Percentiles rank a stretch among this genome's conserved stretches.
These are phyloP conservation scores for Oreochromis grahami DNA, from an alignment of 2,797 vertebrate species.

Conservation along the genomic window DNA sequence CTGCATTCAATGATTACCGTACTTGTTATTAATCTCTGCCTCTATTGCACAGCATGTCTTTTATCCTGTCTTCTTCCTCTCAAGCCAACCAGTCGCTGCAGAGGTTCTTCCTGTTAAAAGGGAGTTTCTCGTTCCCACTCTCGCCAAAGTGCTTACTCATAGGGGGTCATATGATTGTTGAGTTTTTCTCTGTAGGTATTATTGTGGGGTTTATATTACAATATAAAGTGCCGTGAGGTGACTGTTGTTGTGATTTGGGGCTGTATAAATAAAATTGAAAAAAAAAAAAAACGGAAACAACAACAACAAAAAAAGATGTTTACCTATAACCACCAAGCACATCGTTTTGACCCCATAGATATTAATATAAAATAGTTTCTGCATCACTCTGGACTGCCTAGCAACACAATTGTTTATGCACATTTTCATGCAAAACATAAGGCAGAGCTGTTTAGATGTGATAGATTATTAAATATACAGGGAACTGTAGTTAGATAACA, in stretches of 20 bases:
- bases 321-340: background rate
- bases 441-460: background rate
- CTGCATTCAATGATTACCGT: background rate
- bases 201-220: background rate
- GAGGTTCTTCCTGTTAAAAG: background rate
- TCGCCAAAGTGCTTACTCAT: background rate
- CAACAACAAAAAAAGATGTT: background rate
- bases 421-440: background rate
- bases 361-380: background rate
- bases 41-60: background rate
- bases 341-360: background rate
- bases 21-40: background rate
- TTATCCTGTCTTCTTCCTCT: background rate
- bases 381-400: background rate
- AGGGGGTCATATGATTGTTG: background rate
- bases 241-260: too few species aligned
- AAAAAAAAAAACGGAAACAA: background rate
- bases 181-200: background rate
- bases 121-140: background rate
- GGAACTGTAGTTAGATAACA: background rate
- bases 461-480: background rate
- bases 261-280: too few species aligned
- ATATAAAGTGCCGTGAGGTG: background rate
- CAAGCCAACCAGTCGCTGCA: background rate
- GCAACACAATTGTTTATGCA: background rate